These are phyloP conservation scores for Tetraneura akinire DNA, from an alignment of 1,140 invertebrate species.

Conservation along the genomic window DNA sequence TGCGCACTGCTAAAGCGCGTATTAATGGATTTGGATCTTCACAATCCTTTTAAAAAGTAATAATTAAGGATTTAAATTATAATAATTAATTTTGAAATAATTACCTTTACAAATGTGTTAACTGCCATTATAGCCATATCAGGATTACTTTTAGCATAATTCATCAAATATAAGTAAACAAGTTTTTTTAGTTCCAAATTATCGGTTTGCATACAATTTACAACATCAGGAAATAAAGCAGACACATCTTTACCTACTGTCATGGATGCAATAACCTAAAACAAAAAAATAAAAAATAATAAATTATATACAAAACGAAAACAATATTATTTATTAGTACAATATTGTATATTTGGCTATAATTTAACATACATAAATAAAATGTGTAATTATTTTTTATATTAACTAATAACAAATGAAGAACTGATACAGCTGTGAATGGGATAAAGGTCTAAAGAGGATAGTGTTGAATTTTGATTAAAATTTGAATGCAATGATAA, in stretches of 20 bases:
- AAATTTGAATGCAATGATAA: too few relatives aligned
- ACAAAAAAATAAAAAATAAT: slow-evolving; percentile 54
- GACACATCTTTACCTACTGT: slow-evolving; percentile 97
- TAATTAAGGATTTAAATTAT: neutral
- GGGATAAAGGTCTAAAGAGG: too few relatives aligned
- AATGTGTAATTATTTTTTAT: too few relatives aligned
- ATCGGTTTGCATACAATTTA: slow-evolving; percentile 99
- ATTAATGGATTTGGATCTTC: slow-evolving; percentile 99
- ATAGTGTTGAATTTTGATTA: too few relatives aligned
- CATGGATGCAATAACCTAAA: slow-evolving; percentile 98
- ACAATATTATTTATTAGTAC: too few relatives aligned
- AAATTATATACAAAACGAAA: too few relatives aligned
- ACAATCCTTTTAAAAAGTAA: slow-evolving; percentile 77
- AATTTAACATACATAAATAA: neutral
- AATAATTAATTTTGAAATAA: neutral
- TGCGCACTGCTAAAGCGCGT: slow-evolving; percentile 94
- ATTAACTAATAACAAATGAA: too few relatives aligned
- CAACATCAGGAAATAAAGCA: slow-evolving; percentile 97
- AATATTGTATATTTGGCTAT: too few relatives aligned
- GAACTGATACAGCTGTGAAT: too few relatives aligned
- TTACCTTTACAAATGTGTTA: slow-evolving; percentile 99
- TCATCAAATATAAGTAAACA: slow-evolving; percentile 99
- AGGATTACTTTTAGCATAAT: slow-evolving; percentile 99
- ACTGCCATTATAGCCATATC: slow-evolving; percentile 99
- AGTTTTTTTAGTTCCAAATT: slow-evolving; percentile 99